Conservation (phyloP, 1,140 invertebrate species). For the Musca vetustissima region DNA sequence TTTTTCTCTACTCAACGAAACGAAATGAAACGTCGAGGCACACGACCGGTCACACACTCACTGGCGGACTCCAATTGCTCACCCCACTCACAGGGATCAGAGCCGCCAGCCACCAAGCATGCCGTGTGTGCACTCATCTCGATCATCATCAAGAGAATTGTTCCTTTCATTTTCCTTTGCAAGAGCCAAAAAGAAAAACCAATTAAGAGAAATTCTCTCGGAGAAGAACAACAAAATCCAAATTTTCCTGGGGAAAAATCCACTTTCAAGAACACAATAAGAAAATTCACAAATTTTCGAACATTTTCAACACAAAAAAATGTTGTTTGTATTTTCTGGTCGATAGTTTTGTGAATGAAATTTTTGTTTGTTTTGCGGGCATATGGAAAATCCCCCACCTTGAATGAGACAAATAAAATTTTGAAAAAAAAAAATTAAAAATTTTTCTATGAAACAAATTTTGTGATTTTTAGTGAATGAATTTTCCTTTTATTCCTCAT, state of each 20-base stretch:
- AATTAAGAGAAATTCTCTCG: neutral
- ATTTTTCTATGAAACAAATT: neutral
- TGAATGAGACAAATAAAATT: neutral
- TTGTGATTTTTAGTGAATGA: conserved; percentile 17
- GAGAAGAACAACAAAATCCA: no score
- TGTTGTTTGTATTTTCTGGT: no score
- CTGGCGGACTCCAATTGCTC: neutral
- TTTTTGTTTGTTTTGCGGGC: no score
- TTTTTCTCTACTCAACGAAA: conserved; percentile 3
- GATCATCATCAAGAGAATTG: neutral
- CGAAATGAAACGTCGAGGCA: neutral
- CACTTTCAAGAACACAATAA: no score
- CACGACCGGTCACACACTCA: conserved; percentile 6
- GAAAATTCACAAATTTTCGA: no score
- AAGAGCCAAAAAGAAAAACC: neutral
- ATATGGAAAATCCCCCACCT: no score
- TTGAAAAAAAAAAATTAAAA: neutral
- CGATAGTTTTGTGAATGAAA: no score
- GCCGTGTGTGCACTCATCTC: neutral
- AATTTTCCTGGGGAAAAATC: no score
- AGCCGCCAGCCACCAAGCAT: no score
- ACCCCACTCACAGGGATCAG: no score
- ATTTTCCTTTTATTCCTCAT: no score
- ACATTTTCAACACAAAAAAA: no score
- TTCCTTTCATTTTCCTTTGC: neutral